Percentiles rank a stretch among this genome's conserved stretches.
Evolutionary conservation across 1,140 invertebrate genomes (phyloP).

Genomic region (Leptonema lineaticorne): DNA sequence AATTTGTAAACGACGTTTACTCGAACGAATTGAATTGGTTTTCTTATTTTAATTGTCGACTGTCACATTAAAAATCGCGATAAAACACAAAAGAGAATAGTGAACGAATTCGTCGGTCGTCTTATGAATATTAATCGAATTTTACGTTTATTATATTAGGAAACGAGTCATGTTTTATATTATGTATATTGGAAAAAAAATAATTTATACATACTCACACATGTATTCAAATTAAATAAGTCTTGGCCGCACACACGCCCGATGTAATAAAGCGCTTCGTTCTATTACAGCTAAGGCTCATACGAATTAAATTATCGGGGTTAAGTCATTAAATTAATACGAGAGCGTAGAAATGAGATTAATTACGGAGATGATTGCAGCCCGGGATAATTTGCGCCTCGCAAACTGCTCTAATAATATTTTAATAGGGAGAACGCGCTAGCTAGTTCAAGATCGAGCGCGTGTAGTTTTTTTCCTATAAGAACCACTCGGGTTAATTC

Average conservation of each 20-base stretch:
- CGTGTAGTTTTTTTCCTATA: background rate
- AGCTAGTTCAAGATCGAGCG: background rate
- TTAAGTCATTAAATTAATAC: constrained; percentile 17
- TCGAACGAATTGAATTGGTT: background rate
- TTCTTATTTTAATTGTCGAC: background rate
- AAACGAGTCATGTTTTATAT: background rate
- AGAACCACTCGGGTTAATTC: background rate
- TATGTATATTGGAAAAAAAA: background rate
- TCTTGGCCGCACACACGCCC: background rate
- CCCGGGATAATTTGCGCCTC: constrained; percentile 1
- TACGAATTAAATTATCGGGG: constrained; percentile 13
- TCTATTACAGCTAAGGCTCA: constrained; percentile 6
- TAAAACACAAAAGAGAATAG: background rate
- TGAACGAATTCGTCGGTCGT: background rate
- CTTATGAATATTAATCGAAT: constrained; percentile 13
- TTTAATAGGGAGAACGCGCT: background rate
- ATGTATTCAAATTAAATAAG: constrained; percentile 6
- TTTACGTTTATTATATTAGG: background rate
- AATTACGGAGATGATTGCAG: background rate
- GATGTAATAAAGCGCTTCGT: background rate
- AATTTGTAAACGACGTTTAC: constrained; percentile 5
- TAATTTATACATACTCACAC: background rate
- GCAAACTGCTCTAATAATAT: background rate
- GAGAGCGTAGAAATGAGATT: constrained; percentile 11
- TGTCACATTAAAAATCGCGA: constrained; percentile 3